These are phyloP conservation scores for Pangasius macronema DNA, from an alignment of 2,797 vertebrate genomes.

Conservation along the genomic window DNA sequence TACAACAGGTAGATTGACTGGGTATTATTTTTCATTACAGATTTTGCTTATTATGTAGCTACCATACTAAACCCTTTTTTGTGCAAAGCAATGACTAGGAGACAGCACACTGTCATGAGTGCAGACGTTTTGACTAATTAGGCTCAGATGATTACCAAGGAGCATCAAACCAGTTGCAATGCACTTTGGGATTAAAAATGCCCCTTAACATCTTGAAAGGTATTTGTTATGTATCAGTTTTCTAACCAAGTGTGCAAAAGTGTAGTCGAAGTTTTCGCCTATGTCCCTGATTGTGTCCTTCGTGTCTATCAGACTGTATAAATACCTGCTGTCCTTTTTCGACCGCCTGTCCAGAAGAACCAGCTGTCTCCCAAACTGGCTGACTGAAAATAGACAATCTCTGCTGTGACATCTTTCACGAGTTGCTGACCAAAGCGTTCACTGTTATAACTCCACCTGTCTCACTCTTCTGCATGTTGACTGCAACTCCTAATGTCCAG, in stretches of 20 bases:
- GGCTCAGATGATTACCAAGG: background rate
- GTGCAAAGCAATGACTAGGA: background rate
- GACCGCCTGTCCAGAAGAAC: slow-evolving; percentile 29
- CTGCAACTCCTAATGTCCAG: too few relatives aligned
- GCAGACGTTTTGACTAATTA: slow-evolving; percentile 6
- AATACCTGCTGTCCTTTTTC: slow-evolving; percentile 50
- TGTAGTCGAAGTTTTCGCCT: slow-evolving; percentile 2
- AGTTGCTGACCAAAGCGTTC: slow-evolving; percentile 36
- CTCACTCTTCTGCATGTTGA: background rate
- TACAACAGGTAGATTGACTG: background rate
- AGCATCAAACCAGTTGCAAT: background rate
- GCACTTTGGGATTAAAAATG: background rate
- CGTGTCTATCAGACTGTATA: slow-evolving; percentile 49
- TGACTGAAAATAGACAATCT: slow-evolving; percentile 44
- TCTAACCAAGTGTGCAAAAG: background rate
- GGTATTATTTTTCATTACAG: background rate
- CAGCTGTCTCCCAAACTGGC: slow-evolving; percentile 46
- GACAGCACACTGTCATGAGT: background rate
- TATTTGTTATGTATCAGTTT: background rate
- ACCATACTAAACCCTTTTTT: too few relatives aligned
- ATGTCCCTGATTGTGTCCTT: slow-evolving; percentile 29
- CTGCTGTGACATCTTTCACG: slow-evolving; percentile 42
- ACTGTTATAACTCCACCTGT: slow-evolving; percentile 46
- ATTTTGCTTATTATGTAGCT: background rate
- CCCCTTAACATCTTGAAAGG: background rate